Evolutionary conservation across 2,888 invertebrate species (phyloP), one percentile per base, ranked within the genome.

Genomic region (Euplexia lucipara): DNA sequence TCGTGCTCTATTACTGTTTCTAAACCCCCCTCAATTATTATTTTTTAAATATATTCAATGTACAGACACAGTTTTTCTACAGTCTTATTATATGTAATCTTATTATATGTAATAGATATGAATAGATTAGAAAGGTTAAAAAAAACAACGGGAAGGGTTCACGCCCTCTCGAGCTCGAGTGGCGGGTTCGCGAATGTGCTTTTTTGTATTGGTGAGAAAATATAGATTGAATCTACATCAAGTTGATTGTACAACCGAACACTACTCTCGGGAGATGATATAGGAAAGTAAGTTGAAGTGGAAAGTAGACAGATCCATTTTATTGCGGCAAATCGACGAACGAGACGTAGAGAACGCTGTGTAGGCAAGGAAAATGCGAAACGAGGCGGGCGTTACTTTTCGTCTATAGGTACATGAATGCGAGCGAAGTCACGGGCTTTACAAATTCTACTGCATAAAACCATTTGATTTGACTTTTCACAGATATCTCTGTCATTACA

Each of bases 401-500:
- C 48, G 35, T 60, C 65, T 54, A n/a, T n/a, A n/a, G n/a, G n/a
- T n/a, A 58, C 48, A 58, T 57, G 54, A 75, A 64, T 60, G 22
- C 65, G 56, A 57, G 48, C n/a, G 35, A 54, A 58, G 58, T 70
- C 54, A 69, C 42, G 16, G 48, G 39, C 54, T 70, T 70, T 66
- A 71, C 58, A 71, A 71, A 76, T 64, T 78, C 61, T 49, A 72
- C 63, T 67, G 63, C 76, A 78, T 62, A 57, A 76, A 77, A 61
- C 64, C 63, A 62, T 77, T 77, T 57, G 68, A 70, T 73, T 66
- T 66, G 41, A 70, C 60, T 69, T 70, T 78, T 68, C 52, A 61
- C 65, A 49, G 78, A 78, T 79, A 79, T 79, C 75, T 75, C 67
- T 54, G 53, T 54, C 81, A 68, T 79, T 77, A 68, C 75, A 77